Conservation (phyloP, 2,113 vertebrate species). For the Megaceryle maxima region DNA sequence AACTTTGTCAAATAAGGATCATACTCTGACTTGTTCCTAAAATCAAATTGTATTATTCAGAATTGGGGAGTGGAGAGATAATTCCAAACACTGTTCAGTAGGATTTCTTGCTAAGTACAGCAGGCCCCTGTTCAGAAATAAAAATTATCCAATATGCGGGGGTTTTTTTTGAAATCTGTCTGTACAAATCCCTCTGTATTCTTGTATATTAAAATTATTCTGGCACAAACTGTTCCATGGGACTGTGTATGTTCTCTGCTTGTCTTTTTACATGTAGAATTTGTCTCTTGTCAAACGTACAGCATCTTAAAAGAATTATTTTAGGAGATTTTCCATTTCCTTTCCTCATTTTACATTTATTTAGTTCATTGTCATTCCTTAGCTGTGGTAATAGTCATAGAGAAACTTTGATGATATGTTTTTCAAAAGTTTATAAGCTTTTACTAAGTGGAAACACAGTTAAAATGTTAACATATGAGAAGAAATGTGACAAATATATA, state of each 20-base stretch:
- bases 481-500: background rate
- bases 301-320: background rate
- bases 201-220: background rate
- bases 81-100: background rate
- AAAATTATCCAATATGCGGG: background rate
- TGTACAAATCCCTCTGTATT: background rate
- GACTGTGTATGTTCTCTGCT: background rate
- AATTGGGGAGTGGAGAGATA: background rate
- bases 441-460: background rate
- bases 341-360: background rate
- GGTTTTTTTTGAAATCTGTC: background rate
- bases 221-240: background rate
- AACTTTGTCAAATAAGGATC: background rate
- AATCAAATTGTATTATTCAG: background rate
- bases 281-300: background rate
- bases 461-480: background rate
- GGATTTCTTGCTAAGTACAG: background rate
- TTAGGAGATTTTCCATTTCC: background rate
- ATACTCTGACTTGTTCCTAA: background rate
- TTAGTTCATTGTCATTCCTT: background rate
- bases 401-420: background rate
- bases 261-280: background rate
- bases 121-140: background rate
- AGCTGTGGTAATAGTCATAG: background rate
- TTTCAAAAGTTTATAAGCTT: background rate